Evolutionary conservation across 2,797 vertebrate species (phyloP).

Genomic region (Lacerta bilineata): DNA sequence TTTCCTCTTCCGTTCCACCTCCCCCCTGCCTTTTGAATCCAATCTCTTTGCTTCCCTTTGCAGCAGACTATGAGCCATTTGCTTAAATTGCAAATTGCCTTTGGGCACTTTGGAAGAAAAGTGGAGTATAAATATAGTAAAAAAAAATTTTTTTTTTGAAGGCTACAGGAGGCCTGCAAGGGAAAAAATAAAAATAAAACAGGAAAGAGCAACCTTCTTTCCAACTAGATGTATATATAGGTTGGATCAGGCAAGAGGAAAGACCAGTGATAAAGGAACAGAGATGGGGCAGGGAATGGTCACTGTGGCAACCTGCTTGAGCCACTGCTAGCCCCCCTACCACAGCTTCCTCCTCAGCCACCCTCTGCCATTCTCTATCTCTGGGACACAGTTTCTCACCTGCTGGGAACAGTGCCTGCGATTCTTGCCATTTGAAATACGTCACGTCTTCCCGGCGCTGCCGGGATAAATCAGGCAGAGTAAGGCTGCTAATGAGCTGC

Average conservation of each 20-base stretch:
- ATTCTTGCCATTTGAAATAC: constrained; percentile 32
- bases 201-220: neutral
- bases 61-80: neutral
- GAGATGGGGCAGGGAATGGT: neutral
- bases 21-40: neutral
- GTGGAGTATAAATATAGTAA: neutral
- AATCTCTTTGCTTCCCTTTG: neutral
- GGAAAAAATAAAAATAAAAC: neutral
- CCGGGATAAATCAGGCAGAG: constrained; percentile 26
- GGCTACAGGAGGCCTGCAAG: no score
- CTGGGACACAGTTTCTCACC: constrained; percentile 5
- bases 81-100: neutral
- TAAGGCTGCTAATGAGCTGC: constrained; percentile 42
- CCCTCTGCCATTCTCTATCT: neutral
- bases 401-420: constrained; percentile 18
- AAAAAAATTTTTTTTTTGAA: neutral
- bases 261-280: neutral
- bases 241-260: neutral
- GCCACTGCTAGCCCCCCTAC: neutral
- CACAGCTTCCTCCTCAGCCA: neutral
- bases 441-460: constrained; percentile 4
- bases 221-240: neutral
- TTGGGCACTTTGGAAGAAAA: neutral
- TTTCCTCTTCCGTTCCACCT: neutral
- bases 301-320: no score